phyloP scores from a whole-genome alignment of 1,140 invertebrate species.

The Musca vetustissima region DNA sequence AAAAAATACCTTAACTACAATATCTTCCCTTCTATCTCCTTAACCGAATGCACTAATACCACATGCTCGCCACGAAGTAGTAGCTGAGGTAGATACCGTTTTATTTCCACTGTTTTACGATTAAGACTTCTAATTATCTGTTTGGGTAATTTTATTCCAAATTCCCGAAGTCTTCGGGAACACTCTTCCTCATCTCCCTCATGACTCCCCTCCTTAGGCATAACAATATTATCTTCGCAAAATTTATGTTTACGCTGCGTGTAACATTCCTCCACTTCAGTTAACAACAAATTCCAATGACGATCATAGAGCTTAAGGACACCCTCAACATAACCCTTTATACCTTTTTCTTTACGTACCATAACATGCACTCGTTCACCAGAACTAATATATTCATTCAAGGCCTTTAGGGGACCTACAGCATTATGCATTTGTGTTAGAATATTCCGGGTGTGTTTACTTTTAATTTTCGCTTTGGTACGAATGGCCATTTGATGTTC shows the following conservation, averaged over 20 bases:
- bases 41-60: constrained; percentile 49
- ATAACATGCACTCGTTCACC: constrained; percentile 67
- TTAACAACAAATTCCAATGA: constrained; percentile 89
- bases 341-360: constrained; percentile 63
- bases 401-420: constrained; percentile 64
- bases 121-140: constrained; percentile 60
- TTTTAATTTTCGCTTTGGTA: constrained; percentile 35
- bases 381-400: constrained; percentile 65
- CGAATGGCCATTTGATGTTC: constrained; percentile 45
- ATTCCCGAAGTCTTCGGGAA: constrained; percentile 27
- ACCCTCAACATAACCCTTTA: constrained; percentile 79
- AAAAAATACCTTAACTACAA: too few relatives aligned
- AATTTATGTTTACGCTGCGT: constrained; percentile 61
- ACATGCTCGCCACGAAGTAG: constrained; percentile 85
- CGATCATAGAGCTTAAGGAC: constrained; percentile 89
- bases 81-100: constrained; percentile 75
- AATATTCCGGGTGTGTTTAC: constrained; percentile 59
- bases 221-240: constrained; percentile 39
- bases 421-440: constrained; percentile 64
- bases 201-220: neutral
- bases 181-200: constrained; percentile 34
- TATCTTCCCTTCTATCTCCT: too few relatives aligned
- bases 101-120: constrained; percentile 67
- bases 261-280: constrained; percentile 85
- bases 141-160: constrained; percentile 55